Percentiles rank a stretch among this genome's conserved stretches.
phyloP scores from a whole-genome alignment of 2,113 vertebrate species.

The Desmodus rotundus region DNA sequence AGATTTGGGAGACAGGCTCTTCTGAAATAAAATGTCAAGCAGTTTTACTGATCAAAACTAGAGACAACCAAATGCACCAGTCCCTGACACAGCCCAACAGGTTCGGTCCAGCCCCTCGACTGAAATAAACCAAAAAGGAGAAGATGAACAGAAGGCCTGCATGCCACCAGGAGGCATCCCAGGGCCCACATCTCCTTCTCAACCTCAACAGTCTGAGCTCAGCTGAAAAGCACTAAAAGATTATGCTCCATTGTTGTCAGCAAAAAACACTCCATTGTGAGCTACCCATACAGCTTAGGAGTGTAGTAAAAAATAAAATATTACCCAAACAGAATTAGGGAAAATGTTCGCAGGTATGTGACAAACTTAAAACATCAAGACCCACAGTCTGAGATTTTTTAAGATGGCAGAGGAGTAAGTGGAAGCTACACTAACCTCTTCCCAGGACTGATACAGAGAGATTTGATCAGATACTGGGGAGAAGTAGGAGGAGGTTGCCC shows the following conservation, averaged over 20 bases:
- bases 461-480: too few relatives aligned
- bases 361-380: background rate
- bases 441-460: too few relatives aligned
- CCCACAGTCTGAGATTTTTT: too few relatives aligned
- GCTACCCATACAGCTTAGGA: rapidly evolving
- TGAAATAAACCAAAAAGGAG: too few relatives aligned
- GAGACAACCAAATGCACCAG: background rate
- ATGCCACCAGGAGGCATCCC: background rate
- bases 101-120: background rate
- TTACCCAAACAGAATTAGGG: background rate
- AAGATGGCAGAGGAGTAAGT: too few relatives aligned
- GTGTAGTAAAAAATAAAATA: background rate
- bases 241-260: rapidly evolving
- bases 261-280: too few relatives aligned
- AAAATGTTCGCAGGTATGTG: background rate
- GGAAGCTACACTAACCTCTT: too few relatives aligned
- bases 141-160: too few relatives aligned
- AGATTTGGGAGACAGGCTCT: constrained; percentile 96
- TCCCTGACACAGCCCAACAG: rapidly evolving
- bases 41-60: constrained; percentile 59
- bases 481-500: too few relatives aligned
- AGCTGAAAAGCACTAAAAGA: background rate
- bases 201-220: background rate
- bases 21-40: constrained; percentile 80
- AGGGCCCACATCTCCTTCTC: background rate